phyloP scores from a whole-genome alignment of 1,140 invertebrate genomes.

The Battus philenor region DNA sequence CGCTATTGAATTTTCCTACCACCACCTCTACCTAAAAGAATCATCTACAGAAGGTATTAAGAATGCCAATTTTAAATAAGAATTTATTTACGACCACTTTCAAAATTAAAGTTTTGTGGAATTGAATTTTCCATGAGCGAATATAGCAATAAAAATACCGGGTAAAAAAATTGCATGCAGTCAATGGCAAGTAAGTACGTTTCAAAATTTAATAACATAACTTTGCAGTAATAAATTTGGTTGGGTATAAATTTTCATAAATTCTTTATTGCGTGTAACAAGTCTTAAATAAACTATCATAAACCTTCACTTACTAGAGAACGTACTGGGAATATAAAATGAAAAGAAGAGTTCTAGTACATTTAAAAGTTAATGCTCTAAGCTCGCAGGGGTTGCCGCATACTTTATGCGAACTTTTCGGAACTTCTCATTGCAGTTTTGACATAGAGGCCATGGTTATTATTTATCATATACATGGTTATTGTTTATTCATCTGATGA shows the following conservation, averaged over 20 bases:
- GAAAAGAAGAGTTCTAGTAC: constrained; percentile 18
- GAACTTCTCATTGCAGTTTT: no score
- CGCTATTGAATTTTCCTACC: no score
- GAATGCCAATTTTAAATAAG: no score
- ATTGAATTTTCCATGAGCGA: neutral
- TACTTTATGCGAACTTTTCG: no score
- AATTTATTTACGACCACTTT: no score
- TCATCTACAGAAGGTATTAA: no score
- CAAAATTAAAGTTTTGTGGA: neutral
- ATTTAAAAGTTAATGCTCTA: constrained; percentile 13
- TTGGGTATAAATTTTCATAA: neutral
- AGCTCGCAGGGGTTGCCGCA: constrained; percentile 4
- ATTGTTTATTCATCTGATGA: no score
- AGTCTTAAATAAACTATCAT: neutral
- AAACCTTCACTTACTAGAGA: constrained; percentile 6
- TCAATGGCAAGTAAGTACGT: neutral
- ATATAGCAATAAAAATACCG: constrained; percentile 3
- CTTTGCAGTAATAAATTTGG: constrained; percentile 7
- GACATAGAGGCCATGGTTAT: no score
- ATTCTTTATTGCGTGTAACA: neutral
- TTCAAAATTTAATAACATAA: constrained; percentile 9
- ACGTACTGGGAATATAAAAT: constrained; percentile 17
- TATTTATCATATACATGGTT: no score
- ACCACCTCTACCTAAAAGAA: no score
- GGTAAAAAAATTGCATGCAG: constrained; percentile 4